These are phyloP conservation scores for Bacillus rossius DNA, from an alignment of 1,140 invertebrate genomes.

Conservation along the genomic window DNA sequence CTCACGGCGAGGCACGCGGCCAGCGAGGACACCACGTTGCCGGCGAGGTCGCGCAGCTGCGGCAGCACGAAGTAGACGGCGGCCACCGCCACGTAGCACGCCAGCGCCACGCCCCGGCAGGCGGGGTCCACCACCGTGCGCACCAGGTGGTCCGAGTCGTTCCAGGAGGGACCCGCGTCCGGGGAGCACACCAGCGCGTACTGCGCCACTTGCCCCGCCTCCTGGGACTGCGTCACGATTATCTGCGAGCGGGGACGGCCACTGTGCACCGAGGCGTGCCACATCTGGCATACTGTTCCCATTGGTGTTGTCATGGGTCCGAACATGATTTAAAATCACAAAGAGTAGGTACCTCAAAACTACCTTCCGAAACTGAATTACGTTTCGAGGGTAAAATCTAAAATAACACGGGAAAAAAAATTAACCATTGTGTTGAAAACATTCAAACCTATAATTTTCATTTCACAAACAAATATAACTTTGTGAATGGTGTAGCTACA, in stretches of 20 bases:
- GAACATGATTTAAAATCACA: neutral
- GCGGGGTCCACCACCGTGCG: constrained; percentile 66
- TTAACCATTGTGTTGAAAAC: too few relatives aligned
- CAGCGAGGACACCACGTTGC: constrained; percentile 78
- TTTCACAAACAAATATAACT: too few relatives aligned
- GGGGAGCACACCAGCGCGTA: constrained; percentile 72
- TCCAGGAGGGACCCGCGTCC: constrained; percentile 57
- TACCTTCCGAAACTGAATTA: neutral
- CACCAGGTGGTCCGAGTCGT: constrained; percentile 62
- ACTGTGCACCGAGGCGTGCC: too few relatives aligned
- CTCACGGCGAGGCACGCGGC: constrained; percentile 65
- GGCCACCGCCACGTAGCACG: constrained; percentile 63
- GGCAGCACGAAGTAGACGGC: constrained; percentile 79
- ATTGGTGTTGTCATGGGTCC: neutral
- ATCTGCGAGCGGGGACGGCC: too few relatives aligned
- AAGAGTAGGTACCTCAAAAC: neutral
- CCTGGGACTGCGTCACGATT: neutral
- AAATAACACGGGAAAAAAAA: too few relatives aligned
- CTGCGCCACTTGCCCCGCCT: constrained; percentile 38
- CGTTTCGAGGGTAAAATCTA: neutral
- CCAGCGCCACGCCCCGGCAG: constrained; percentile 63
- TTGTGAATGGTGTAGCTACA: too few relatives aligned
- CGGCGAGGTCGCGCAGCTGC: constrained; percentile 72
- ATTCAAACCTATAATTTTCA: too few relatives aligned
- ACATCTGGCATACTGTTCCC: neutral